A percentile compares a stretch with the other conserved stretches of the same genome.
Conservation (phyloP, 2,888 invertebrate species). For the Steinernema carpocapsae region DNA sequence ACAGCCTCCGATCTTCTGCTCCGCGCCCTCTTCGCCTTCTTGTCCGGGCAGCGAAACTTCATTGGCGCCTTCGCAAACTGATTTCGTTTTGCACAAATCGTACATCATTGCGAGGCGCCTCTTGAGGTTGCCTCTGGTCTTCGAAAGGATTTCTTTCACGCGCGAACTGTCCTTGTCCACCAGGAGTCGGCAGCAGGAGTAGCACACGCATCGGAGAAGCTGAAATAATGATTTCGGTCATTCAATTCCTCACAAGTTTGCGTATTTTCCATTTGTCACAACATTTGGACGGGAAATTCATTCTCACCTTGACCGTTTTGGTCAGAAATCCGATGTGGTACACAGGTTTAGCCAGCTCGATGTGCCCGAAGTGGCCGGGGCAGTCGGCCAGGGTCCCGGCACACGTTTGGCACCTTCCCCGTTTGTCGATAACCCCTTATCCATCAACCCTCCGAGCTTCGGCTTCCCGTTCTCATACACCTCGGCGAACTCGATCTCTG, state of each 20-base stretch:
- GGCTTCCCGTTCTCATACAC: slow-evolving; percentile 98
- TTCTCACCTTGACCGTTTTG: slow-evolving; percentile 83
- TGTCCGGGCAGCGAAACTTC: slow-evolving; percentile 72
- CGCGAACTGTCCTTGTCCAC: slow-evolving; percentile 91
- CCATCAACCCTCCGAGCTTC: slow-evolving; percentile 97
- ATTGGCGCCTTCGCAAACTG: slow-evolving; percentile 96
- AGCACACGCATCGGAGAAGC: slow-evolving; percentile 91
- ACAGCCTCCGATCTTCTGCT: slow-evolving; percentile 88
- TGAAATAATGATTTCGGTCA: slow-evolving; percentile 1
- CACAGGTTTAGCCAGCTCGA: slow-evolving; percentile 96
- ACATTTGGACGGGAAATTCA: no score
- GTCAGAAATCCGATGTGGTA: slow-evolving; percentile 97
- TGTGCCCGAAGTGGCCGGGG: slow-evolving; percentile 98
- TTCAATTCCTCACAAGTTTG: neutral
- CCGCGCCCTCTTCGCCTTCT: slow-evolving; percentile 66
- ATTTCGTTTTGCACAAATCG: slow-evolving; percentile 95
- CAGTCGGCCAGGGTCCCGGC: slow-evolving; percentile 97
- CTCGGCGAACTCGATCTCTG: slow-evolving; percentile 77
- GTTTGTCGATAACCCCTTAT: slow-evolving; percentile 94
- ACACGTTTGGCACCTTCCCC: slow-evolving; percentile 82
- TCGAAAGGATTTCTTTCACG: slow-evolving; percentile 90
- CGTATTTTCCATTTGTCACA: neutral
- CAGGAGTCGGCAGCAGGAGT: slow-evolving; percentile 94
- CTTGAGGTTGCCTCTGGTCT: slow-evolving; percentile 87
- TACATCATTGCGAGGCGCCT: slow-evolving; percentile 93